Evolutionary conservation across 2,113 vertebrate species (phyloP).

Genomic region (Synodontis membranacea): DNA sequence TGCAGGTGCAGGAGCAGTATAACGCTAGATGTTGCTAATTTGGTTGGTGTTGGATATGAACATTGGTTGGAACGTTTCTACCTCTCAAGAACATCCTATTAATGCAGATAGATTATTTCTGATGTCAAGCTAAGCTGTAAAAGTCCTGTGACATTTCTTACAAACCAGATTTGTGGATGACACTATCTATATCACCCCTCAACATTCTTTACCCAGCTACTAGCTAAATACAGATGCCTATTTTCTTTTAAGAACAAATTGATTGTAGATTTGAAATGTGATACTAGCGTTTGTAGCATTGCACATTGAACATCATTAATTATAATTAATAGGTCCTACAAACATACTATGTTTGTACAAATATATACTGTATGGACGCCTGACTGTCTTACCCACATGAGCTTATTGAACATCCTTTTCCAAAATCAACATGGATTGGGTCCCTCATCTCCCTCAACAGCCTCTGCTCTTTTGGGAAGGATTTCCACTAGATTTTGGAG

Average conservation of each 20-base stretch:
- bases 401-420: background rate
- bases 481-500: background rate
- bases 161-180: background rate
- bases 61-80: background rate
- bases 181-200: background rate
- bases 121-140: background rate
- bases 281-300: background rate
- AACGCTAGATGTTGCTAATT: background rate
- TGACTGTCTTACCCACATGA: background rate
- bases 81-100: background rate
- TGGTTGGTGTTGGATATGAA: background rate
- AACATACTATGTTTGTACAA: background rate
- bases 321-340: background rate
- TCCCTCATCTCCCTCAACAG: background rate
- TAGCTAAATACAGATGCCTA: background rate
- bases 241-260: background rate
- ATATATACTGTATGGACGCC: background rate
- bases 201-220: background rate
- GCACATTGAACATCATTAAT: background rate
- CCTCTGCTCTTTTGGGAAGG: background rate
- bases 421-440: background rate
- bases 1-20: background rate
- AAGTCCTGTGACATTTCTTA: background rate
- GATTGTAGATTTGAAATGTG: background rate
- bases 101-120: background rate